Evolutionary conservation across 2,888 invertebrate species (phyloP).

Genomic region (Harmothoe impar): DNA sequence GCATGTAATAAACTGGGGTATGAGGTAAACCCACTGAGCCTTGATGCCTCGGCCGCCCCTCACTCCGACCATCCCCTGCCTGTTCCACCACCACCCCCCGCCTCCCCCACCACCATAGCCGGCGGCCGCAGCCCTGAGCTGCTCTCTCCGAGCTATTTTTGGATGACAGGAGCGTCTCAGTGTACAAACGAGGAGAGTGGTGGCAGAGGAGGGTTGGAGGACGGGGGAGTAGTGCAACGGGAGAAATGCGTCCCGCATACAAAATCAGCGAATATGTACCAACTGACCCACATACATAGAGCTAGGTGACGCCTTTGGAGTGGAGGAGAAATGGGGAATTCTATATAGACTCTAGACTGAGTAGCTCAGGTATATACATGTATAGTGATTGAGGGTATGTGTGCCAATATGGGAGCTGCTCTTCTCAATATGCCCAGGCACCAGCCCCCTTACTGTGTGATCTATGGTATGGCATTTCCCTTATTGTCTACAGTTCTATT

Average conservation of each 20-base stretch:
- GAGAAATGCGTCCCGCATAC: neutral
- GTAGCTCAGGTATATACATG: no score
- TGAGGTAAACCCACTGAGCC: no score
- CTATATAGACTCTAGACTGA: no score
- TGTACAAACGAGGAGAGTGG: neutral
- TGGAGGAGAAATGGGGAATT: neutral
- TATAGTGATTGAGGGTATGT: no score
- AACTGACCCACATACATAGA: neutral
- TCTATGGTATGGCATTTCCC: conserved; percentile 3
- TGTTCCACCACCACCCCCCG: no score
- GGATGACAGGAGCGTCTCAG: conserved; percentile 14
- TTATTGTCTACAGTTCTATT: conserved; percentile 3
- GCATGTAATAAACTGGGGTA: no score
- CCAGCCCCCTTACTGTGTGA: neutral
- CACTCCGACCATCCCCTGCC: no score
- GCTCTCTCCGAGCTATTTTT: conserved; percentile 7
- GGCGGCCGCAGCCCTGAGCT: neutral
- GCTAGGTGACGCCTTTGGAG: neutral
- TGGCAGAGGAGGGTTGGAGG: neutral
- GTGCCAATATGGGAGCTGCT: no score
- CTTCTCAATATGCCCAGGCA: neutral
- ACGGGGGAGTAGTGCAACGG: neutral
- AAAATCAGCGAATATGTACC: neutral
- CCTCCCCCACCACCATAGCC: no score
- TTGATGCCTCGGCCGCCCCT: no score